phyloP scores from a whole-genome alignment of 1,140 invertebrate genomes.

The Drosophila guanche region DNA sequence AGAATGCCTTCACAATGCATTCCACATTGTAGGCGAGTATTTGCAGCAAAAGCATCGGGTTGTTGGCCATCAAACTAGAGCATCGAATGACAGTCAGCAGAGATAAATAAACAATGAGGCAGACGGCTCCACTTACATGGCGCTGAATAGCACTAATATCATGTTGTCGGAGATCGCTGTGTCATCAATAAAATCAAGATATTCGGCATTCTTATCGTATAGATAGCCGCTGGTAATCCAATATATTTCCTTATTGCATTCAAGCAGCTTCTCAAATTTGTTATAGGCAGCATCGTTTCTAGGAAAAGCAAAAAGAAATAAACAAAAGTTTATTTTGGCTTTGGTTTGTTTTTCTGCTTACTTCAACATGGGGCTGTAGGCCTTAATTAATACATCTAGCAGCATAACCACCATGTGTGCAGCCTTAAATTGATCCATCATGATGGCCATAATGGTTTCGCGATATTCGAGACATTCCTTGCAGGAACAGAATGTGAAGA shows the following conservation, averaged over 20 bases:
- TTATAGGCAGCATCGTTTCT: conserved; percentile 82
- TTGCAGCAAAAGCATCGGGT: conserved; percentile 82
- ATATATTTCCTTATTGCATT: conserved; percentile 80
- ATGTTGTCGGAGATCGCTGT: conserved; percentile 82
- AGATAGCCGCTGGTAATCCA: conserved; percentile 81
- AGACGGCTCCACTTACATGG: conserved; percentile 65
- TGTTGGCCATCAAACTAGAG: conserved; percentile 76
- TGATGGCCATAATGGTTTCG: conserved; percentile 79
- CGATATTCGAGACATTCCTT: conserved; percentile 82
- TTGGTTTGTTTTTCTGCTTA: conserved; percentile 30
- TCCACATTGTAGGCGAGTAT: conserved; percentile 82
- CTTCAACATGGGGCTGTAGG: conserved; percentile 80
- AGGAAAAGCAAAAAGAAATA: conserved; percentile 6
- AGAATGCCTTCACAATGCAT: conserved; percentile 81
- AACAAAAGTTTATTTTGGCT: background rate
- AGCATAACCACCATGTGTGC: conserved; percentile 81
- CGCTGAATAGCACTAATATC: conserved; percentile 83
- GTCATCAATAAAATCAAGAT: conserved; percentile 82
- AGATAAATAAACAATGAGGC: background rate
- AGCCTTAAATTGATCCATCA: conserved; percentile 83
- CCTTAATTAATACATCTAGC: conserved; percentile 78
- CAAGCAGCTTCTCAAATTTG: conserved; percentile 80
- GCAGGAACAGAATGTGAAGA: conserved; percentile 83
- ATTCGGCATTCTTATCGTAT: conserved; percentile 81
- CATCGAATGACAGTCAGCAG: background rate